Evolutionary conservation across 2,113 vertebrate species (phyloP).

Genomic region (Gobiocypris rarus): DNA sequence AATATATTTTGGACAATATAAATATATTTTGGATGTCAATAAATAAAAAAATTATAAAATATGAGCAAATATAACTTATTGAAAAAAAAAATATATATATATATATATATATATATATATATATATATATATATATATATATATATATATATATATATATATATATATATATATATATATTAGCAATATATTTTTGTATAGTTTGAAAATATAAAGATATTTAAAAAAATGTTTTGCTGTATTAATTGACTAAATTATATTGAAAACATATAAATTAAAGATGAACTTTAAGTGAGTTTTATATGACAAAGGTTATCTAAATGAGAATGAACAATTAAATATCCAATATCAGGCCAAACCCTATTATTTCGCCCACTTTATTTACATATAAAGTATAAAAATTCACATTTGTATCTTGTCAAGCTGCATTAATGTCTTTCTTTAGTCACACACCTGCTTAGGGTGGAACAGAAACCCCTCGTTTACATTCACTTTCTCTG

Average conservation of each 20-base stretch:
- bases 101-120: neutral
- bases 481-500: constrained; percentile 65
- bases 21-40: no score
- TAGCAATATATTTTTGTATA: neutral
- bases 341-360: neutral
- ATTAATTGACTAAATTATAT: neutral
- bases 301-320: neutral
- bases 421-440: neutral
- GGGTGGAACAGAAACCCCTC: constrained; percentile 86
- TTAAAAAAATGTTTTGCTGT: neutral
- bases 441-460: constrained; percentile 41
- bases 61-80: no score
- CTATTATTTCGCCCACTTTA: neutral
- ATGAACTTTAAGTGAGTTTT: neutral
- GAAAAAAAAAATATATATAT: neutral
- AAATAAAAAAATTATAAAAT: no score
- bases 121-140: neutral
- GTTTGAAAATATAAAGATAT: no score
- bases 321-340: neutral
- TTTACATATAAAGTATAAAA: neutral
- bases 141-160: neutral
- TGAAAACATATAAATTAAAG: neutral
- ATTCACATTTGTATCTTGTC: neutral
- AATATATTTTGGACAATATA: no score
- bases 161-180: neutral